A percentile compares a stretch with the other conserved stretches of the same genome.
Conservation (phyloP, 2,888 invertebrate genomes). For the Tipula lateralis region DNA sequence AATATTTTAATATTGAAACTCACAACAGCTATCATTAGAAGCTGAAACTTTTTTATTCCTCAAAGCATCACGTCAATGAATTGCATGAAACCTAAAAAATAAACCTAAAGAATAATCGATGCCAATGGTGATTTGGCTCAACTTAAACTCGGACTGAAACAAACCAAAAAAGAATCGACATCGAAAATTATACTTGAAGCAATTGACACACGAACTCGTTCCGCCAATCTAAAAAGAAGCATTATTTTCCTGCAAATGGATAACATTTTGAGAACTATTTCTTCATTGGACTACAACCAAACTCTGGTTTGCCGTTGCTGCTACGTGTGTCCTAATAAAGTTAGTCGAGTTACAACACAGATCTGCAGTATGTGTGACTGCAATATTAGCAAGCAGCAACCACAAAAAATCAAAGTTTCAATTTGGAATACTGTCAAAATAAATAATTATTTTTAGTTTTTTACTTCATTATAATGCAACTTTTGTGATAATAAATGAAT, state of each 20-base stretch:
- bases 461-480: neutral
- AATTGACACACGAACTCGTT: neutral
- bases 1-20: neutral
- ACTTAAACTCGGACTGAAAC: neutral
- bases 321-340: neutral
- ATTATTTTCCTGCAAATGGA: no score
- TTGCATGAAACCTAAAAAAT: no score
- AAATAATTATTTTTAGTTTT: neutral
- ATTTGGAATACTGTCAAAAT: neutral
- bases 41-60: no score
- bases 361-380: neutral
- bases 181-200: neutral
- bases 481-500: no score
- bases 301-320: neutral
- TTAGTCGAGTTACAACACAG: neutral
- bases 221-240: no score
- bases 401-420: neutral
- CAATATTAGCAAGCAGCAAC: neutral
- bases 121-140: neutral
- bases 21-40: constrained; percentile 37
- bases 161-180: neutral
- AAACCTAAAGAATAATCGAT: no score
- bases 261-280: no score
- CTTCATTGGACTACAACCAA: neutral
- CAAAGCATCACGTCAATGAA: no score